These are phyloP conservation scores for Sternarchorhynchus goeldii DNA, from an alignment of 2,797 vertebrate genomes.

Conservation along the genomic window DNA sequence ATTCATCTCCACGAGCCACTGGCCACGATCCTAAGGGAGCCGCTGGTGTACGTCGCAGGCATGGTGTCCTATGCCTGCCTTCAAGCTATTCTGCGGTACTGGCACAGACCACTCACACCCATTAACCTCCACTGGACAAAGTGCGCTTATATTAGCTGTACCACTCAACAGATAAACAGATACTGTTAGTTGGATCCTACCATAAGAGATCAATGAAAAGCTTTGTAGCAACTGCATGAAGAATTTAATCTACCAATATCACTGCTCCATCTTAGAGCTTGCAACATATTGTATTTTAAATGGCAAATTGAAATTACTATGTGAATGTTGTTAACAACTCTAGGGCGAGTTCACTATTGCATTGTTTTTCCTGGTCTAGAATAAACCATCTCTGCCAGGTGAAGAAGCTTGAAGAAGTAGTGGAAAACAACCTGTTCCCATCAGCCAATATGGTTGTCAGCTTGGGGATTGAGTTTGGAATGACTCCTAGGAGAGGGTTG, in stretches of 20 bases:
- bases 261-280: no score
- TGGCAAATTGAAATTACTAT: not conserved
- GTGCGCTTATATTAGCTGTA: not conserved
- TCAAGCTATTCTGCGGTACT: constrained; percentile 80
- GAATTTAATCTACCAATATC: no score
- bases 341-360: not conserved
- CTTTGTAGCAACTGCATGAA: no score
- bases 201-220: not conserved
- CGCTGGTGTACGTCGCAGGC: constrained; percentile 73
- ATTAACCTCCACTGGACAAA: not conserved
- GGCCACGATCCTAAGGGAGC: constrained; percentile 64
- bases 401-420: constrained; percentile 69
- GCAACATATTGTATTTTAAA: no score
- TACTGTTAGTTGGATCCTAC: not conserved
- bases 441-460: constrained; percentile 78
- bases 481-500: constrained; percentile 46
- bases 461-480: constrained; percentile 74
- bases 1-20: constrained; percentile 73
- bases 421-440: constrained; percentile 77
- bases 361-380: constrained; percentile 62
- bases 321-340: not conserved
- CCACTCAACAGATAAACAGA: not conserved
- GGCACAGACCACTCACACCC: not conserved
- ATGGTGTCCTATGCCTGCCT: constrained; percentile 66
- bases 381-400: constrained; percentile 71